Base-by-base conservation (phyloP, 2,888 invertebrate genomes). In the Parnassius smintheus region DNA sequence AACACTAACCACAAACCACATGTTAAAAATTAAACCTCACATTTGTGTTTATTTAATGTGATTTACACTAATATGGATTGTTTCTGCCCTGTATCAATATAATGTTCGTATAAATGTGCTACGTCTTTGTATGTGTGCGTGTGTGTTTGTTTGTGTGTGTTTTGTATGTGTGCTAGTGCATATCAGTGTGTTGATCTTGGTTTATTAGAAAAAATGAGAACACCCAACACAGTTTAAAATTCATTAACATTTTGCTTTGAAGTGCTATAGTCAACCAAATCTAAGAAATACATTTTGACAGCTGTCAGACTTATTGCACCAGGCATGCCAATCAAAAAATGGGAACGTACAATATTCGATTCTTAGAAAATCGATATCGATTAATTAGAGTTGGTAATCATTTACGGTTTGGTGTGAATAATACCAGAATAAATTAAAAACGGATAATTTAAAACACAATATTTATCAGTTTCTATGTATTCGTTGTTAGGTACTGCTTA, bases 201-300 rank as follows among this genome's bases (percentile, higher is more conserved):
- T 46, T 48, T 49, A 8, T 50, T 18, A 35, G 35, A 35, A 35
- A 35, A 35, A 35, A 35, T 35, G 22, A 22, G 7, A 22, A 13
- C 12, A 25, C 22, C 25, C 59, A 54, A 50, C 52, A 61, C 52
- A 12, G 13, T 0, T 11, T 2, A 13, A 35, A 12, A 57, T 52
- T 57, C 25, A 13, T 51, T 53, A 56, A 62, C 52, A 56, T 53
- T 57, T 53, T 52, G 62, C 62, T 56, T 62, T 46, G 2, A 55
- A 45, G 46, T 46, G 10, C 50, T 9, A 18, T 18, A 18, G 18
- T 18, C 18, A 1, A 18, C 18, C 18, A 18, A 18, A 18, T 18
- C 18, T 18, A 18, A 18, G 18, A 18, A 18, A 18, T 18, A 18
- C 18, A 18, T 18, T 18, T 18, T 18, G 18, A 18, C 18, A 18